Evolutionary conservation across 1,140 invertebrate species (phyloP).

Genomic region (Cherax destructor): DNA sequence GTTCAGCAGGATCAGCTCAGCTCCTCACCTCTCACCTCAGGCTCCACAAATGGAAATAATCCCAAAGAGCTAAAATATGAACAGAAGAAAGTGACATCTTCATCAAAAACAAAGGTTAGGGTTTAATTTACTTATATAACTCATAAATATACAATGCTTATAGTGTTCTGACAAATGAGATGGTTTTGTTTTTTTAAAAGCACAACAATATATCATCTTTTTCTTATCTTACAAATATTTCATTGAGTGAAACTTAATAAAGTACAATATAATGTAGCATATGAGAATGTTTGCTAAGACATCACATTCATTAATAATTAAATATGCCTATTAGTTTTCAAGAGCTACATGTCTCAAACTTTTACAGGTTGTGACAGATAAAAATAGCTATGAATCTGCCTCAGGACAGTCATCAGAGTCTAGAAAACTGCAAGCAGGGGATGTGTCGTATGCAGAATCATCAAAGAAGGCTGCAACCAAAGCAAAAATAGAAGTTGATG

Average conservation of each 20-base stretch:
- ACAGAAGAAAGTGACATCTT: constrained; percentile 86
- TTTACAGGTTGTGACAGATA: constrained; percentile 69
- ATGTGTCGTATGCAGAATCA: constrained; percentile 87
- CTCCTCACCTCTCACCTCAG: constrained; percentile 59
- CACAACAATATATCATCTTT: too few relatives aligned
- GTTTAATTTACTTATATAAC: not conserved
- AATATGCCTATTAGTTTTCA: too few relatives aligned
- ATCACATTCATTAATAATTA: too few relatives aligned
- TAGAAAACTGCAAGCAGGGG: constrained; percentile 82
- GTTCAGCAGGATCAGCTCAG: constrained; percentile 67
- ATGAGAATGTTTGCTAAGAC: too few relatives aligned
- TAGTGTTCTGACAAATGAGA: too few relatives aligned
- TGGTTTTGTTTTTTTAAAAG: too few relatives aligned
- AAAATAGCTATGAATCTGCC: constrained; percentile 70
- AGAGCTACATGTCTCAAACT: too few relatives aligned
- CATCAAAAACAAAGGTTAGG: constrained; percentile 83
- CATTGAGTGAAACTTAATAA: too few relatives aligned
- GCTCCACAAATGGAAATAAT: constrained; percentile 74
- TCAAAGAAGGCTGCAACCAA: constrained; percentile 79
- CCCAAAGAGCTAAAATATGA: constrained; percentile 81
- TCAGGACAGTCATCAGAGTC: constrained; percentile 69
- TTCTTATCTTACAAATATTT: too few relatives aligned
- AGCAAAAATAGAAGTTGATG: constrained; percentile 83
- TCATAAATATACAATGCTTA: too few relatives aligned
- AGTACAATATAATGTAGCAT: too few relatives aligned